A percentile compares a stretch with the other conserved stretches of the same genome.
Evolutionary conservation across 2,888 invertebrate genomes (phyloP).

Genomic region (Hypolimnas misippus): DNA sequence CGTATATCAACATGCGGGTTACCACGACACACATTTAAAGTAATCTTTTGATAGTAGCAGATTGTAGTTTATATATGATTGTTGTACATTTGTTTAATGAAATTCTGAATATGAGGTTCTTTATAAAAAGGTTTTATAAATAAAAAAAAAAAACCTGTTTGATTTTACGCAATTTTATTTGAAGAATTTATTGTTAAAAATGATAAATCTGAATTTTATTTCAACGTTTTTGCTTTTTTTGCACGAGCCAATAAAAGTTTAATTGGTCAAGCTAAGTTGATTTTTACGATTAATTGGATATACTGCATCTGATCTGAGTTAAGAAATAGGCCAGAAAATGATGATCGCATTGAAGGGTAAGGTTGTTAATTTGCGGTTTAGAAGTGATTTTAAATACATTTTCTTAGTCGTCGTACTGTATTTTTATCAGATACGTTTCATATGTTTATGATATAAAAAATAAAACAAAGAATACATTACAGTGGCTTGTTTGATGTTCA

Average conservation of each 20-base stretch:
- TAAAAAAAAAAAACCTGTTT: not conserved
- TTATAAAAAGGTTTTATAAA: not conserved
- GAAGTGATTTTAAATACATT: not conserved
- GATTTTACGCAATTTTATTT: not conserved
- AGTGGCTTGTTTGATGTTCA: too few relatives aligned
- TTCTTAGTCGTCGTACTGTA: too few relatives aligned
- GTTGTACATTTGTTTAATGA: too few relatives aligned
- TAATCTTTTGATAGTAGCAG: not conserved
- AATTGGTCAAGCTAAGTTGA: slow-evolving; percentile 22
- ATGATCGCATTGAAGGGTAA: slow-evolving; percentile 12
- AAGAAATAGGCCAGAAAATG: slow-evolving; percentile 14
- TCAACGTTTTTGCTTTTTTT: not conserved
- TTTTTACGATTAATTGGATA: slow-evolving; percentile 27
- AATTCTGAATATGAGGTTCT: too few relatives aligned
- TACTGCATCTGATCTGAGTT: slow-evolving; percentile 4
- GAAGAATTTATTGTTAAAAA: not conserved
- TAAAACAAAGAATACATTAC: too few relatives aligned
- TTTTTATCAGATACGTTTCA: too few relatives aligned
- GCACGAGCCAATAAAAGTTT: not conserved
- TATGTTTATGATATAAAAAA: too few relatives aligned
- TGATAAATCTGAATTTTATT: not conserved
- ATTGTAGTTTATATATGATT: not conserved
- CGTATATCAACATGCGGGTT: slow-evolving; percentile 18
- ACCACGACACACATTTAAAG: slow-evolving; percentile 11
- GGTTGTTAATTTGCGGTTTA: too few relatives aligned